Evolutionary conservation across 2,888 invertebrate species (phyloP).

Genomic region (Frankliniella fusca): DNA sequence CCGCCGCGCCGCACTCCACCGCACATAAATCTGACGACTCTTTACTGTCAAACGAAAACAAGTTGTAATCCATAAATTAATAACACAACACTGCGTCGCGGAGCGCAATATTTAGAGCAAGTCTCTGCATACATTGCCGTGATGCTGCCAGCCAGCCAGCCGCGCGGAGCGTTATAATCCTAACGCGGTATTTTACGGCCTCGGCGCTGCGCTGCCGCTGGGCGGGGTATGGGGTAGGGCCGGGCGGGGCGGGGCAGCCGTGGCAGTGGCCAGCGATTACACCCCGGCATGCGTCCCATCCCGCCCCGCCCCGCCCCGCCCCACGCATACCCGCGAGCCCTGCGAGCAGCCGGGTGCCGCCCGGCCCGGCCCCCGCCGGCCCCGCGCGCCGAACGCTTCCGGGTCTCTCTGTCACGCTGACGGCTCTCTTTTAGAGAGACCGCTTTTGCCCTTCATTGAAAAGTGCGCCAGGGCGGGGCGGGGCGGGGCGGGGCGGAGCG

Average conservation of each 20-base stretch:
- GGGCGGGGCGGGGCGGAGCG: too few relatives aligned
- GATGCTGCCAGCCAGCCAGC: background rate
- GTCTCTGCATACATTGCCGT: background rate
- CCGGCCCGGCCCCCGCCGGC: too few relatives aligned
- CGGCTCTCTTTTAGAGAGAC: background rate
- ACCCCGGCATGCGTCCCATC: background rate
- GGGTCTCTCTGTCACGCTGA: background rate
- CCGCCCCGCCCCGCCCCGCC: too few relatives aligned
- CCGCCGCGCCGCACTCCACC: background rate
- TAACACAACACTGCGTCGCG: constrained; percentile 15
- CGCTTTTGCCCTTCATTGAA: background rate
- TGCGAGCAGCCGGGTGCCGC: too few relatives aligned
- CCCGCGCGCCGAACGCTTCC: background rate
- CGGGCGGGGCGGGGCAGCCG: background rate
- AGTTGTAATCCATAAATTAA: constrained; percentile 27
- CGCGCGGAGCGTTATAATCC: background rate
- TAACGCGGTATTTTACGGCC: constrained; percentile 19
- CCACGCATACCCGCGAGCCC: too few relatives aligned
- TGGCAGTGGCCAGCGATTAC: background rate
- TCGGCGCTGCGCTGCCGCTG: background rate
- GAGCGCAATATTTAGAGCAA: constrained; percentile 24
- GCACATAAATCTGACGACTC: constrained; percentile 22
- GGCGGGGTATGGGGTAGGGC: background rate
- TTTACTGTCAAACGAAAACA: constrained; percentile 23
- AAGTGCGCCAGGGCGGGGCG: background rate